Conservation (phyloP, 2,797 vertebrate species). For the Lophius americanus region DNA sequence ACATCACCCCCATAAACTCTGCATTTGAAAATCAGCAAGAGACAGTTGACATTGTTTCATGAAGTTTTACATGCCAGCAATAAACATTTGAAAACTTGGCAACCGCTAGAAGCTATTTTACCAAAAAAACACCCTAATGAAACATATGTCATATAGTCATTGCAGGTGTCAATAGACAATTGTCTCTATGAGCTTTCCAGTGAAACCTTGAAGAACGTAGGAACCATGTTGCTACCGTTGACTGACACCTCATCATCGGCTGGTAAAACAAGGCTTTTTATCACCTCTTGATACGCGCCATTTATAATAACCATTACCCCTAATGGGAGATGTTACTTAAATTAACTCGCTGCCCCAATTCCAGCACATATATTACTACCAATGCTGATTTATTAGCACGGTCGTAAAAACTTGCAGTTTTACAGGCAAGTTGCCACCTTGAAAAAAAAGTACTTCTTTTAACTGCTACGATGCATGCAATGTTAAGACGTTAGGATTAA, state of each 20-base stretch:
- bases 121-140: no score
- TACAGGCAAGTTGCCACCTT: constrained; percentile 21
- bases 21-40: constrained; percentile 22
- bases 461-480: constrained; percentile 4
- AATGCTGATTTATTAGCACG: constrained; percentile 36
- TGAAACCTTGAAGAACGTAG: constrained; percentile 31
- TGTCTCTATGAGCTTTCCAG: constrained; percentile 13
- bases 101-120: no score
- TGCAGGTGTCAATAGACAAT: constrained; percentile 22
- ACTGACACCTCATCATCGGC: constrained; percentile 47
- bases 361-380: constrained; percentile 26
- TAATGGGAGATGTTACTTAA: constrained; percentile 46
- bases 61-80: no score
- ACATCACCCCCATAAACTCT: no score
- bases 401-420: constrained; percentile 32
- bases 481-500: constrained; percentile 15
- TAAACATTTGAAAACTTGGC: no score
- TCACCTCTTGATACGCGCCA: constrained; percentile 64
- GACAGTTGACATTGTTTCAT: background rate
- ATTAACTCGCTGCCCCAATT: constrained; percentile 27
- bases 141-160: background rate
- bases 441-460: background rate
- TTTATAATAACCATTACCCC: constrained; percentile 49
- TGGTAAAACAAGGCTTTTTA: constrained; percentile 58
- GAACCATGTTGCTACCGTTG: constrained; percentile 30